Base-by-base conservation (phyloP, 2,113 vertebrate species). In the Chaenogobius annularis region DNA sequence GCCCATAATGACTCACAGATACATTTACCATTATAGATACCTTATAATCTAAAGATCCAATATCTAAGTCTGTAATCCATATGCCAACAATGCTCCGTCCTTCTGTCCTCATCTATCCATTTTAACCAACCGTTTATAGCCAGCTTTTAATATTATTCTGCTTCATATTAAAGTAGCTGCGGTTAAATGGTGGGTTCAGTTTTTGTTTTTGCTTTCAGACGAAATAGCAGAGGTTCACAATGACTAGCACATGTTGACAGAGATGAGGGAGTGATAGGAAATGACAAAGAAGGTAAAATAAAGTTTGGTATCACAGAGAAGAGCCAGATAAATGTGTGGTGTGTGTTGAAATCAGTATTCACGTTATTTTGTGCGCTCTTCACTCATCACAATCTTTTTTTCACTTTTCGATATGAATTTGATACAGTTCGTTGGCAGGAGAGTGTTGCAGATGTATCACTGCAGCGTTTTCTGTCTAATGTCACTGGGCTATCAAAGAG, bases 121-220 rank as follows among this genome's bases (percentile, higher is more conserved):
- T 44, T 43, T 48, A 62, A 48, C 31, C 64, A 46, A 22, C 47
- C 10, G 50, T 40, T 64, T 64, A 50, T 75, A 22, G 31, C 52
- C 66, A 17, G 55, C 63, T 66, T 70, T 70, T 70, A 73, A 83
- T 83, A 83, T 85, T 58, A 69, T 47, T 40, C 83, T 90, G 83
- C 70, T 87, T 86, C 67, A 58, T 55, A 81, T 86, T 79, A 84
- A 83, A 85, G 56, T 43, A 73, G 73, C 76, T 68, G 61, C 78
- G 83, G 85, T 92, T 84, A 90, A 88, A 83, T 74, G 77, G 77
- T 63, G 69, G 80, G 73, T 83, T 82, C 70, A 81, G 70, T 73
- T 72, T 80, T 58, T 70, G 78, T 63, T 66, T 78, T 78, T 77
- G 84, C 83, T 91, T 91, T 72, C 82, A 84, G 78, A 70, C 82